Base-by-base conservation (phyloP, 2,888 invertebrate genomes). In the Prenolepis imparis region DNA sequence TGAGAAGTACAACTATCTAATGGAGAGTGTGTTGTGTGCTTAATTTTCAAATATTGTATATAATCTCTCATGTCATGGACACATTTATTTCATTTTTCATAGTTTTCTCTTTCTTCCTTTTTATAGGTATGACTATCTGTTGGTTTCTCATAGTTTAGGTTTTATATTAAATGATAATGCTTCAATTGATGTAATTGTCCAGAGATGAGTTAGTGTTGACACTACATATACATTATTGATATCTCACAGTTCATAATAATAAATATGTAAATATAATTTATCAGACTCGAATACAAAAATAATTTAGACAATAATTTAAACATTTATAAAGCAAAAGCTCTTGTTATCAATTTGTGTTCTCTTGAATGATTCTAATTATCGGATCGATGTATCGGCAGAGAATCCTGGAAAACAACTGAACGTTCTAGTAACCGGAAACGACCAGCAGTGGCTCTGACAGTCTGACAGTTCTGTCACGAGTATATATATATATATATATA, bases 11-110 rank as follows among this genome's bases (percentile, higher is more conserved):
- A 59, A 52, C 48, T 36, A 57, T 18, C 24, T 39, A 0, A 9
- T 24, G n/a, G 2, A 48, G 48, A 39, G 0, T 57, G 24, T 57
- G 39, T 57, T 18, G 3, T 21, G 6, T n/a, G 6, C 6, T 39
- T 3, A 63, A 36, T 63, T 36, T 36, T 36, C n/a, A 64, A 12
- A 64, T 64, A 28, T 57, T 72, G 57, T 72, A 72, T 15, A 39
- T 72, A 28, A 61, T 59, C 21, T 24, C 1, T 24, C 6, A 15
- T 28, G 3, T 61, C 18, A 32, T 32, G 1, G 9, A 64, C 48
- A n/a, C 48, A 15, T 48, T 48, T 1, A 48, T 48, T 48, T 48
- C n/a, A n/a, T n/a, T n/a, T 48, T 48, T n/a, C 48, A 48, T 48
- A n/a, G 1, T n/a, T 48, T 48, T 48, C 6, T 48, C 5, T 18